Conservation (phyloP, 2,113 vertebrate genomes). For the Nettapus auritus region DNA sequence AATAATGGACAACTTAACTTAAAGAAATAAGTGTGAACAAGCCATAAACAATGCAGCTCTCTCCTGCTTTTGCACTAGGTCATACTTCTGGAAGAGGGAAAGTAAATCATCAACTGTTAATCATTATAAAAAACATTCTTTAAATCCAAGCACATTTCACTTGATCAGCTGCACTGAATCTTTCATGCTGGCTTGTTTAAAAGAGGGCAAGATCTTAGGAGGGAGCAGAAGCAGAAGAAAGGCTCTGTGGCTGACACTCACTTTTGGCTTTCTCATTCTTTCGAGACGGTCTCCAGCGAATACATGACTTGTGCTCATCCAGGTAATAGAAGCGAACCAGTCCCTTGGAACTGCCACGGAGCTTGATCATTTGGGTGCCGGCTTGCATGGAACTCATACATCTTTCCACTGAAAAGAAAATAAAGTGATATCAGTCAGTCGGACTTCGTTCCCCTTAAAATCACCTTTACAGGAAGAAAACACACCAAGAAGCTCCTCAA, state of each 20-base stretch:
- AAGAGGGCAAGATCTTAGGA: neutral
- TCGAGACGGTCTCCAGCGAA: constrained; percentile 95
- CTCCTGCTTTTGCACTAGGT: neutral
- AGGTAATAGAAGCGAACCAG: constrained; percentile 92
- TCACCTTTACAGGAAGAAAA: neutral
- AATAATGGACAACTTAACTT: neutral
- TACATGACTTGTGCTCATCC: constrained; percentile 95
- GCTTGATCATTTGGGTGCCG: constrained; percentile 97
- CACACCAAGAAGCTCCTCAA: no score
- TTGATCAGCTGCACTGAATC: neutral
- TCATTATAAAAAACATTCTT: neutral
- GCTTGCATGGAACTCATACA: constrained; percentile 96
- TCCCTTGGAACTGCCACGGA: constrained; percentile 91
- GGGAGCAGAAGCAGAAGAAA: neutral
- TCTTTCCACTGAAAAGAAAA: constrained; percentile 88
- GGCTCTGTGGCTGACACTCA: constrained; percentile 77
- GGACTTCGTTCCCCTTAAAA: neutral
- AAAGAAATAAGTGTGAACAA: neutral
- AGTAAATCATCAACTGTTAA: neutral
- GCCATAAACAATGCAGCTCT: neutral
- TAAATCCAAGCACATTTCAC: neutral
- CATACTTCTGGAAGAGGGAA: neutral
- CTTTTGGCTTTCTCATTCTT: constrained; percentile 99
- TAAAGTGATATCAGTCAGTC: neutral
- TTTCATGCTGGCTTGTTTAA: accelerated